These are phyloP conservation scores for Silvanus unidentatus DNA, from an alignment of 2,888 invertebrate genomes.

Conservation along the genomic window DNA sequence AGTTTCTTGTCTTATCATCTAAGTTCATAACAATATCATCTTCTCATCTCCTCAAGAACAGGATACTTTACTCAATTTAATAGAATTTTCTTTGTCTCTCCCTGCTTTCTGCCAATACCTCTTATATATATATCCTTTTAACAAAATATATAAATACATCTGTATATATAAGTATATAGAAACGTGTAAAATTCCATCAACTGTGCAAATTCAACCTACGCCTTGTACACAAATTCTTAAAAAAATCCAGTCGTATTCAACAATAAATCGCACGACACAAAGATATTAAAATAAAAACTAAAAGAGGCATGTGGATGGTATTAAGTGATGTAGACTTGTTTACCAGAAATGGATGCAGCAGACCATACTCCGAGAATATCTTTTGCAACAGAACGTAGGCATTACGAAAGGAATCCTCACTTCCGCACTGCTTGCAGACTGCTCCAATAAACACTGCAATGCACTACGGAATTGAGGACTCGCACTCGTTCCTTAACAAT, in stretches of 20 bases:
- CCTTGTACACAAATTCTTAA: background rate
- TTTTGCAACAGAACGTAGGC: constrained; percentile 8
- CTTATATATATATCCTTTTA: too few species aligned
- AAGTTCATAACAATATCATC: too few species aligned
- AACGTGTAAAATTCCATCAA: too few species aligned
- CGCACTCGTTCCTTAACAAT: constrained; percentile 43
- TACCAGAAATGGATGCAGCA: background rate
- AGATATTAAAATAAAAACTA: background rate
- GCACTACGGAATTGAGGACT: constrained; percentile 94
- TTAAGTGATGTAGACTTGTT: background rate
- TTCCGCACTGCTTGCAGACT: constrained; percentile 92
- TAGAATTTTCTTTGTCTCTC: too few species aligned
- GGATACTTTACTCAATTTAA: too few species aligned
- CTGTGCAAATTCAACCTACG: too few species aligned
- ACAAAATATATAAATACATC: too few species aligned
- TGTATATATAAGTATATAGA: too few species aligned
- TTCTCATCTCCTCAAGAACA: too few species aligned
- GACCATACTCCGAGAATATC: background rate
- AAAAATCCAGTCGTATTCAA: background rate
- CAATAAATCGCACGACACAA: background rate
- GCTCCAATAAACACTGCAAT: constrained; percentile 78
- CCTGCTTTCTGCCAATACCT: too few species aligned
- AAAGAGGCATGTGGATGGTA: background rate
- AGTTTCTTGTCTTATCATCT: too few species aligned
- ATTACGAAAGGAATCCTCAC: constrained; percentile 55